Conservation (phyloP, 2,113 vertebrate genomes). For the Clarias gariepinus region DNA sequence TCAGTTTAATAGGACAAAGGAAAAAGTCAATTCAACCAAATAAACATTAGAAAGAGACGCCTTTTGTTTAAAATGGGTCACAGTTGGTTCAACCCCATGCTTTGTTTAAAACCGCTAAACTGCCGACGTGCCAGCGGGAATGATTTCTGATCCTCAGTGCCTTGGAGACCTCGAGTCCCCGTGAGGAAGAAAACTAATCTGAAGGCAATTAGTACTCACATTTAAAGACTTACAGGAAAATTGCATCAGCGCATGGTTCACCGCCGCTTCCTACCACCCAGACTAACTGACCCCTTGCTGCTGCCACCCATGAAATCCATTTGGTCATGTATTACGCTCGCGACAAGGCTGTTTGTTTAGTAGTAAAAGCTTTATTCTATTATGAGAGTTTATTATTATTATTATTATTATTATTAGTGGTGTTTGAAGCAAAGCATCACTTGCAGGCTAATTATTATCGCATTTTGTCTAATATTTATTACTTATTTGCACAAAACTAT, state of each 20-base stretch:
- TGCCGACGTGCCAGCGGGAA: conserved; percentile 6
- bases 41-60: background rate
- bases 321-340: conserved; percentile 4
- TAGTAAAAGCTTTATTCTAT: background rate
- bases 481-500: too few relatives aligned
- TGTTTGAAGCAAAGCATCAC: too few relatives aligned
- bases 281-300: background rate
- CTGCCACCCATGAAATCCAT: background rate
- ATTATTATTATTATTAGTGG: too few relatives aligned
- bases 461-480: too few relatives aligned
- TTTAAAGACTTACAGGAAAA: conserved; percentile 11
- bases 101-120: background rate
- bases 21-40: background rate
- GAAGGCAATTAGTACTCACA: conserved; percentile 4
- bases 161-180: background rate
- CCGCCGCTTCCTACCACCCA: background rate
- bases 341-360: background rate
- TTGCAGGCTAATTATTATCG: too few relatives aligned
- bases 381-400: too few relatives aligned
- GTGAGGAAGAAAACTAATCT: conserved; percentile 5
- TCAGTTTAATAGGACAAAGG: background rate
- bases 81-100: background rate
- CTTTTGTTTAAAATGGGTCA: background rate
- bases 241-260: conserved; percentile 25
- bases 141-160: conserved; percentile 10